Base-by-base conservation (phyloP, 1,140 invertebrate species). In the Cheumatopsyche charites region DNA sequence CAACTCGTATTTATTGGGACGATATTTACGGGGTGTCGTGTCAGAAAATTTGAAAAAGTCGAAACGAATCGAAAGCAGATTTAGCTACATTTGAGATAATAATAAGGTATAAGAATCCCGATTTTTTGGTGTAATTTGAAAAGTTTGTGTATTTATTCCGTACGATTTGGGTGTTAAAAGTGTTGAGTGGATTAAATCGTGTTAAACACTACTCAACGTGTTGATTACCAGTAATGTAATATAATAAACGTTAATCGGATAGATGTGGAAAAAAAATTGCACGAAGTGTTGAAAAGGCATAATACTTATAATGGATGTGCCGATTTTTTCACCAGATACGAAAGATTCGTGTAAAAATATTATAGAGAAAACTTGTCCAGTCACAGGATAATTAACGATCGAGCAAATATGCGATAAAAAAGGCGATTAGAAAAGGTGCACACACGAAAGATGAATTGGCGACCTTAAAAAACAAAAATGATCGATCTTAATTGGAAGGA, bases 401-500 rank as follows among this genome's bases (percentile, higher is more conserved):
- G 21, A 25, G 25, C 21, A 23, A 17, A 58, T 52, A 52, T 19
- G 12, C 11, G 13, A 36, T 26, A 62, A 41, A 49, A 49, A 63
- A 63, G 42, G n/a, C 12, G 62, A 42, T n/a, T 41, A 45, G 65
- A 45, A 58, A 52, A 52, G 26, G 42, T 67, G 63, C 45, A 47
- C 23, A 19, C 25, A 63, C 17, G 42, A 52, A 62, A 42, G 29
- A 62, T 52, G 52, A 62, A 62, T 52, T 45, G 52, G 58, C 25
- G 62, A 62, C 21, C 21, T 7, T 25, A 58, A 58, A 58, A 58
- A 58, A 23, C 23, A 58, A 67, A 49, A 58, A 19, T 19, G 42
- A 58, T 58, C 25, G 25, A 58, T 62, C 61, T 62, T 72, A 72
- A 72, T 72, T 72, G 70, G 41, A 45, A 36, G 49, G 42, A 55